Evolutionary conservation across 2,888 invertebrate species (phyloP).

Genomic region (Ectropis crepuscularia): DNA sequence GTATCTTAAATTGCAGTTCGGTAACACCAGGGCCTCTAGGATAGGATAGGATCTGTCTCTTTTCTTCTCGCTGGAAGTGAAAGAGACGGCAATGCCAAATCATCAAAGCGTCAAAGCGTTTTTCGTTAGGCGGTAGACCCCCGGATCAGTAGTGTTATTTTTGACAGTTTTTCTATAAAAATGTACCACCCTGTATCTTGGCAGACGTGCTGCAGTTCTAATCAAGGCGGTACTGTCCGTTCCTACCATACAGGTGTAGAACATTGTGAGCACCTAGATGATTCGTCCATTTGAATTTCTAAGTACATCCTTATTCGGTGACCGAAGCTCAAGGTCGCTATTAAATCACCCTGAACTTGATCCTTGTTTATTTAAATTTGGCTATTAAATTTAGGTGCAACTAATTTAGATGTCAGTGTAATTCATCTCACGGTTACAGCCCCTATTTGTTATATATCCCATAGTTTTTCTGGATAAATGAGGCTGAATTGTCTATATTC

Average conservation of each 20-base stretch:
- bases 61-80: too few relatives aligned
- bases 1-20: too few relatives aligned
- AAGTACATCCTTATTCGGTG: conserved; percentile 50
- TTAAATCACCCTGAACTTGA: conserved; percentile 66
- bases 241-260: conserved; percentile 50
- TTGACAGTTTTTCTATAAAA: background rate
- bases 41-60: too few relatives aligned
- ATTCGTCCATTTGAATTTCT: conserved; percentile 41
- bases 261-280: conserved; percentile 50
- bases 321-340: conserved; percentile 54
- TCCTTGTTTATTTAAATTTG: conserved; percentile 31
- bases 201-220: conserved; percentile 42
- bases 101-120: too few relatives aligned
- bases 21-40: too few relatives aligned
- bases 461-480: too few relatives aligned
- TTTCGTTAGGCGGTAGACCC: too few relatives aligned
- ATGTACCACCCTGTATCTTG: conserved; percentile 37
- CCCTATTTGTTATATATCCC: too few relatives aligned
- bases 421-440: too few relatives aligned
- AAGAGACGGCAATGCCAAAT: too few relatives aligned
- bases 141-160: too few relatives aligned
- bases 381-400: background rate
- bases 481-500: too few relatives aligned
- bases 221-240: conserved; percentile 52
- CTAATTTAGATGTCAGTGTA: background rate